These are phyloP conservation scores for Lycopodina hypogea DNA, from an alignment of 37 sponge, comb jelly and placozoan species.

Conservation along the genomic window DNA sequence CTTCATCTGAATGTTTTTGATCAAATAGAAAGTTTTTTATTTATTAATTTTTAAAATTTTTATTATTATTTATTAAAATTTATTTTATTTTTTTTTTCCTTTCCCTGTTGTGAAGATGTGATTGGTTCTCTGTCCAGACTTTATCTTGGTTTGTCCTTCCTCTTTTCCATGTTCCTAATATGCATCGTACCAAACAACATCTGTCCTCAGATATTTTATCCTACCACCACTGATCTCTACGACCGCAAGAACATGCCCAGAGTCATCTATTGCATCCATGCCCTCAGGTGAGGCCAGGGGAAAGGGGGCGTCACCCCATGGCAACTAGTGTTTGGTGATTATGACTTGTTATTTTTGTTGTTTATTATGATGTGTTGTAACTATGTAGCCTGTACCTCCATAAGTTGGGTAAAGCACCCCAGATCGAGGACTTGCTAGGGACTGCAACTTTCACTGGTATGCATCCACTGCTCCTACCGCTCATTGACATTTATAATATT, in stretches of 20 bases:
- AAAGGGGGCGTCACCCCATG: background rate
- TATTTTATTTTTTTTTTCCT: too few species aligned
- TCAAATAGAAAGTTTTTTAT: too few species aligned
- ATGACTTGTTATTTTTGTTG: slow-evolving; percentile 11
- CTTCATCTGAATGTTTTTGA: too few species aligned
- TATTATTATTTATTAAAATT: too few species aligned
- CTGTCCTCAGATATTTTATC: slow-evolving; percentile 83
- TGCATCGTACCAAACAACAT: too few species aligned
- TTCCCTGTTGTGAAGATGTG: too few species aligned
- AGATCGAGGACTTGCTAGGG: slow-evolving; percentile 90
- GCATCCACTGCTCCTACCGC: too few species aligned
- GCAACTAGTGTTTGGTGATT: slow-evolving; percentile 13
- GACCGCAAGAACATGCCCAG: slow-evolving; percentile 99
- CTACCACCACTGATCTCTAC: slow-evolving; percentile 95
- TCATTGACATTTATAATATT: too few species aligned
- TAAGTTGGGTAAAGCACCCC: slow-evolving; percentile 94
- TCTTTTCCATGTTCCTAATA: background rate
- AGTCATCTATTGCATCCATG: slow-evolving; percentile 98
- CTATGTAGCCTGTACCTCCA: slow-evolving; percentile 76
- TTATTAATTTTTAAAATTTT: too few species aligned
- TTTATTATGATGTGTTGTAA: background rate
- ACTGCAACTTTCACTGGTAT: slow-evolving; percentile 93
- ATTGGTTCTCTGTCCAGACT: too few species aligned
- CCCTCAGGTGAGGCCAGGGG: slow-evolving; percentile 68
- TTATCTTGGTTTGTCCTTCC: too few species aligned